Evolutionary conservation across 2,888 invertebrate genomes (phyloP).

Genomic region (Physocephala rufipes): DNA sequence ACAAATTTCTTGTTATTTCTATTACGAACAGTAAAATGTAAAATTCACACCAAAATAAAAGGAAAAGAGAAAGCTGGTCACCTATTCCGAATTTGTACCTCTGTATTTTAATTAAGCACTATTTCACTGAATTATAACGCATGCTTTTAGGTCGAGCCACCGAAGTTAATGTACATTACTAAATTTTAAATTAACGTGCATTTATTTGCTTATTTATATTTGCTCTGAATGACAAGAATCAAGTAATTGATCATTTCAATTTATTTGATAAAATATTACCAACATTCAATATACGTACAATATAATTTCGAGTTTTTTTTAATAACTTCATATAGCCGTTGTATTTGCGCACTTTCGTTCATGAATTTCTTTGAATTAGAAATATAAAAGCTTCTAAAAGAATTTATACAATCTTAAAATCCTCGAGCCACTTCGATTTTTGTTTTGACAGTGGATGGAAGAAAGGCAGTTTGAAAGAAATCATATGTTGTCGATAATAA

Average conservation of each 20-base stretch:
- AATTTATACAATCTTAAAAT: conserved; percentile 11
- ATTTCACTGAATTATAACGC: too few species aligned
- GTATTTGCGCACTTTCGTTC: too few species aligned
- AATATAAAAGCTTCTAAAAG: conserved; percentile 2
- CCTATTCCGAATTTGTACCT: too few species aligned
- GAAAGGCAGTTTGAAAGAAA: not conserved
- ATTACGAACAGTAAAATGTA: too few species aligned
- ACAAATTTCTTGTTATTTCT: too few species aligned
- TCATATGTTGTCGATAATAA: conserved; percentile 28
- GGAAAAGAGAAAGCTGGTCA: too few species aligned
- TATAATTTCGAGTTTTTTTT: conserved; percentile 23
- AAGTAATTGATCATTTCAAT: not conserved
- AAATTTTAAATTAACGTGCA: conserved; percentile 22
- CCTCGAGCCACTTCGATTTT: too few species aligned
- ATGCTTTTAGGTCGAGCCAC: too few species aligned
- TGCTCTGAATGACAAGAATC: not conserved
- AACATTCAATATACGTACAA: conserved; percentile 19
- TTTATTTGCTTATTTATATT: not conserved
- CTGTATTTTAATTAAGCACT: too few species aligned
- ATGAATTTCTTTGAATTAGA: not conserved
- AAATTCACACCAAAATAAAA: too few species aligned
- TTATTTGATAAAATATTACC: not conserved
- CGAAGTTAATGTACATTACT: not conserved
- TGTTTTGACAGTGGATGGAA: not conserved
- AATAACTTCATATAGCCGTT: conserved; percentile 29